phyloP scores from a whole-genome alignment of 2,888 invertebrate genomes.

The Brachypalpus laphriformis region DNA sequence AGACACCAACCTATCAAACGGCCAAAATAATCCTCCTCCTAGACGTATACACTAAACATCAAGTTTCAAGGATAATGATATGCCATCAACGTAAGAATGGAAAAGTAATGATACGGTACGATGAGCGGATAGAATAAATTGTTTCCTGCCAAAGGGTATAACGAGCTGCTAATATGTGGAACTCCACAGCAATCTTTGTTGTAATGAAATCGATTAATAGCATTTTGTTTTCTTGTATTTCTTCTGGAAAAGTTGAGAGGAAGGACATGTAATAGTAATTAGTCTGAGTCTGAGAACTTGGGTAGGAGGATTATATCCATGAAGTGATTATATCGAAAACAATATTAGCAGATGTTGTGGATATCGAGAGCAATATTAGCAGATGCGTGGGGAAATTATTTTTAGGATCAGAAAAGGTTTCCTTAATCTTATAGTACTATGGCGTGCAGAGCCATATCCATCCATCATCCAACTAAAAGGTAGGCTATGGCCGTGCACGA shows the following conservation, averaged over 20 bases:
- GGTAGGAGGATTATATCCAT: no score
- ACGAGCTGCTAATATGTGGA: constrained; percentile 4
- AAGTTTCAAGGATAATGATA: constrained; percentile 14
- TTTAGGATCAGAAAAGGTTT: no score
- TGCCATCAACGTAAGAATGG: not conserved
- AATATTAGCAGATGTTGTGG: not conserved
- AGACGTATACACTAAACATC: not conserved
- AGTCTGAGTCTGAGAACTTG: not conserved
- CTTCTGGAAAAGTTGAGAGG: not conserved
- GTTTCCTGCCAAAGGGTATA: constrained; percentile 15
- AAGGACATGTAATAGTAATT: not conserved
- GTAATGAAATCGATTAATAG: constrained; percentile 13
- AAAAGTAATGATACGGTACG: constrained; percentile 17
- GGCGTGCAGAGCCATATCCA: no score
- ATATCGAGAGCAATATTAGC: no score
- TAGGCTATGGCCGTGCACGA: no score
- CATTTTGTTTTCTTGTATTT: not conserved
- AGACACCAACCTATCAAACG: not conserved
- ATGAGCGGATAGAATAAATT: constrained; percentile 4
- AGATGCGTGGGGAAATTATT: no score
- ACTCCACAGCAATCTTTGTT: not conserved
- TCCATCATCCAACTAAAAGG: no score
- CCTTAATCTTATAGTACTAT: no score
- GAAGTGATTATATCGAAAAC: not conserved
- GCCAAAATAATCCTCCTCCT: not conserved